A percentile compares a stretch with the other conserved stretches of the same genome.
phyloP scores from a whole-genome alignment of 92 coral and sea anemone species.

The Bergia puertoricense region DNA sequence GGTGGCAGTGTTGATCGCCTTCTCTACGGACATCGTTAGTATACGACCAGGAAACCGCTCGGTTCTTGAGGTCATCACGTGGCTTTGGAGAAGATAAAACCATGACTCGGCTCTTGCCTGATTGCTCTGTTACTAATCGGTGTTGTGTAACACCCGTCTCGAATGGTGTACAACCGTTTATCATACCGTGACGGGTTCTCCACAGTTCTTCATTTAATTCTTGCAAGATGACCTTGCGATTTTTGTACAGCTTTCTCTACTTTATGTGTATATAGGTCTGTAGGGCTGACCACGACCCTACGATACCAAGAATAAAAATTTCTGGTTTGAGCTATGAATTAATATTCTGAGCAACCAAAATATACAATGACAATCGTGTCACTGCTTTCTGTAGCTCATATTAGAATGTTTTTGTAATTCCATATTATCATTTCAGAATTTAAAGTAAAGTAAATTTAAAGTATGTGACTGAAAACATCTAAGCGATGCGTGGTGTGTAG shows the following conservation, averaged over 20 bases:
- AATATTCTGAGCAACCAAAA: background rate
- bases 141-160: background rate
- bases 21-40: slow-evolving; percentile 71
- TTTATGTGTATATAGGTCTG: slow-evolving; percentile 12
- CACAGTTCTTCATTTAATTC: background rate
- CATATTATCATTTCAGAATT: background rate
- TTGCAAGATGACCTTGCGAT: background rate
- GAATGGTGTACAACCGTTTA: background rate
- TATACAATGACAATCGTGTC: background rate
- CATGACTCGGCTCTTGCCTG: background rate
- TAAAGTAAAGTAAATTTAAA: too few relatives aligned
- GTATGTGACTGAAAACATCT: background rate
- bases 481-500: background rate
- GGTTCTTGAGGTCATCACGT: slow-evolving; percentile 39
- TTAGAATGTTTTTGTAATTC: background rate
- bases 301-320: background rate
- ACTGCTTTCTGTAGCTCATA: background rate
- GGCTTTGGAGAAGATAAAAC: slow-evolving; percentile 41
- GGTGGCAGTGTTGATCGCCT: slow-evolving; percentile 83
- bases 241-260: slow-evolving; percentile 6
- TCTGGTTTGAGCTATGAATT: background rate
- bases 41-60: slow-evolving; percentile 67
- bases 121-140: background rate
- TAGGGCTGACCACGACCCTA: background rate
- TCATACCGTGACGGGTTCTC: background rate